Evolutionary conservation across 2,888 invertebrate genomes (phyloP).

Genomic region (Ochropleura leucogaster): DNA sequence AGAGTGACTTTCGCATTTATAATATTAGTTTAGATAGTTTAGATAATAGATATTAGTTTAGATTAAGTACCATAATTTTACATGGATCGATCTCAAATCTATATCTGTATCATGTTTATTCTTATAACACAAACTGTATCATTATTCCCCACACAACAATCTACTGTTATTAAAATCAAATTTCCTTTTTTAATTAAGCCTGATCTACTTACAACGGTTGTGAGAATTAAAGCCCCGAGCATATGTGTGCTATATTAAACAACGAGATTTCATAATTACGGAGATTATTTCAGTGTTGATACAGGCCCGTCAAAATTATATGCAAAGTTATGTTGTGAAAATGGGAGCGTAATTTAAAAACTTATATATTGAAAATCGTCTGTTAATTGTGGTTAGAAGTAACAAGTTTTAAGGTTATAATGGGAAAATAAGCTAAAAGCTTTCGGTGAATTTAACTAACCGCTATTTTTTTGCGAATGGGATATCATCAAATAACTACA

Average conservation of each 20-base stretch:
- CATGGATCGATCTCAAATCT: no score
- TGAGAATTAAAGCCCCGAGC: slow-evolving; percentile 19
- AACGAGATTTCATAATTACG: slow-evolving; percentile 43
- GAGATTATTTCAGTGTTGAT: slow-evolving; percentile 38
- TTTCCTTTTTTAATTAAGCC: slow-evolving; percentile 31
- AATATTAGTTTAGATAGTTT: no score
- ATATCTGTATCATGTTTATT: no score
- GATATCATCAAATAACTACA: no score
- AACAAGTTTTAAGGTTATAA: slow-evolving; percentile 16
- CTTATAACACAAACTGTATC: neutral
- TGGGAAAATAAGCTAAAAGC: slow-evolving; percentile 34
- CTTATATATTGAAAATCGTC: neutral
- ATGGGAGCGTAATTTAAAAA: neutral
- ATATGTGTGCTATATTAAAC: slow-evolving; percentile 25
- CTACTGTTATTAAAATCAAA: slow-evolving; percentile 10
- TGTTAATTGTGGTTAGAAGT: neutral
- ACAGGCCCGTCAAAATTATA: slow-evolving; percentile 14
- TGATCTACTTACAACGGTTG: slow-evolving; percentile 27
- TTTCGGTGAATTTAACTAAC: neutral
- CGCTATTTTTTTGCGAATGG: no score
- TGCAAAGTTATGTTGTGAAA: slow-evolving; percentile 3
- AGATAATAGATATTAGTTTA: no score
- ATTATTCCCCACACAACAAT: neutral
- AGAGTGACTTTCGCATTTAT: no score
- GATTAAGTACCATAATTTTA: no score